Conservation (phyloP, 2,113 vertebrate genomes). For the Hyperoodon ampullatus region DNA sequence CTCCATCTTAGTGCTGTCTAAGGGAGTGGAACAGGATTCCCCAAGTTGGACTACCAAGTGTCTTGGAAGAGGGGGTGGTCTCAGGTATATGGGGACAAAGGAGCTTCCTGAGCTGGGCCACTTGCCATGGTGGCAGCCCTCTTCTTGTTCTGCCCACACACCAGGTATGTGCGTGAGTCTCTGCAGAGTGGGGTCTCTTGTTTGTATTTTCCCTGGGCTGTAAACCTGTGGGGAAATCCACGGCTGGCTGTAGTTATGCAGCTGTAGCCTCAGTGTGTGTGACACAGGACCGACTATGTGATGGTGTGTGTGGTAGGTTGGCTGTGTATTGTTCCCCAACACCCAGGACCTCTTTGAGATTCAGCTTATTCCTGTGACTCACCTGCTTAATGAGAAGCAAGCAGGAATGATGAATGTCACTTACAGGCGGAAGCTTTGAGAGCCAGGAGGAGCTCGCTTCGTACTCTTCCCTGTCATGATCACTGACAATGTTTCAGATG, state of each 20-base stretch:
- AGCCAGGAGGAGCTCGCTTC: neutral
- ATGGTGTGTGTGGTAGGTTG: neutral
- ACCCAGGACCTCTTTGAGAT: neutral
- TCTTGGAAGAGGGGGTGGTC: neutral
- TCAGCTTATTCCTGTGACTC: neutral
- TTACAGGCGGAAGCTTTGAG: constrained; percentile 1
- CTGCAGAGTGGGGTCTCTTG: neutral
- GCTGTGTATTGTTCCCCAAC: neutral
- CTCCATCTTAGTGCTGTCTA: neutral
- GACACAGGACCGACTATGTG: neutral
- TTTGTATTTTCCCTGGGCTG: neutral
- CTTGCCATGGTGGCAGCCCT: no score
- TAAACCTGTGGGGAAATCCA: neutral
- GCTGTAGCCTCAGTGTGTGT: neutral
- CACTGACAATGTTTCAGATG: neutral
- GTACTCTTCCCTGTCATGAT: neutral
- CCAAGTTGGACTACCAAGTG: neutral
- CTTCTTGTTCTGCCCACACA: neutral
- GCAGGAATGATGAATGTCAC: neutral
- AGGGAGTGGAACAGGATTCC: no score
- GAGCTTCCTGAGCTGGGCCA: neutral
- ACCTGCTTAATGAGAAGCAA: neutral
- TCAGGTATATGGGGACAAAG: neutral
- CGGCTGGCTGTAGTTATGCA: neutral
- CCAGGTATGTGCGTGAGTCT: neutral